Base-by-base conservation (phyloP, 2,888 invertebrate genomes). In the Diogma glabrata region DNA sequence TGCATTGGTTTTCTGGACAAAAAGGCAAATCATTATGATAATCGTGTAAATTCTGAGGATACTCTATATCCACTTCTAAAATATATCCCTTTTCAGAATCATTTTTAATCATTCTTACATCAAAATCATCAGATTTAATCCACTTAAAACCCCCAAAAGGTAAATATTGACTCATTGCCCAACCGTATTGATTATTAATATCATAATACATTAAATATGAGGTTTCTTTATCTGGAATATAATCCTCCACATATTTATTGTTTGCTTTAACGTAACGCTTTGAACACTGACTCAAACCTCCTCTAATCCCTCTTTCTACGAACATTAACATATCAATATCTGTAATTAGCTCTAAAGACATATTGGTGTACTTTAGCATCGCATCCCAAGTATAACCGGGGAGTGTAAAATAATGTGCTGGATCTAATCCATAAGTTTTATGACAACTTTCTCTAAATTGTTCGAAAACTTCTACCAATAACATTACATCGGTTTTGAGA, bases 31-130 rank as follows among this genome's bases (percentile, higher is more conserved):
- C 64, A 33, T 58, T 59, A 51, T 66, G 64, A 3, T 20, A 5
- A 51, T 64, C 59, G 52, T 64, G 64, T 23, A 63, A 43, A 5
- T 52, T 19, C 19, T 16, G 7, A 19, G 53, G 53, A 51, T 57
- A 57, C 26, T 57, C 53, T 43, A 58, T 54, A 52, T 66, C 64
- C 4, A 66, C 63, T 55, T 66, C 63, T 19, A 65, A 56, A 38
- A 64, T 60, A 52, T 60, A 63, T 4, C 65, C 63, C 23, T 52
- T 36, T 22, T 51, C 19, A 23, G 47, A 45, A 14, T 58, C 53
- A 10, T 52, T 22, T 1, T 51, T 17, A 47, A 74, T 69, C 76
- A 54, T 80, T 17, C 9, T 40, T 17, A 6, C 40, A 16, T 14
- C 2, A 40, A 40, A 40, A 14, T 40, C 2, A 40, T 40, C 40